phyloP scores from a whole-genome alignment of 2,797 vertebrate species.

The Pogoniulus pusillus region DNA sequence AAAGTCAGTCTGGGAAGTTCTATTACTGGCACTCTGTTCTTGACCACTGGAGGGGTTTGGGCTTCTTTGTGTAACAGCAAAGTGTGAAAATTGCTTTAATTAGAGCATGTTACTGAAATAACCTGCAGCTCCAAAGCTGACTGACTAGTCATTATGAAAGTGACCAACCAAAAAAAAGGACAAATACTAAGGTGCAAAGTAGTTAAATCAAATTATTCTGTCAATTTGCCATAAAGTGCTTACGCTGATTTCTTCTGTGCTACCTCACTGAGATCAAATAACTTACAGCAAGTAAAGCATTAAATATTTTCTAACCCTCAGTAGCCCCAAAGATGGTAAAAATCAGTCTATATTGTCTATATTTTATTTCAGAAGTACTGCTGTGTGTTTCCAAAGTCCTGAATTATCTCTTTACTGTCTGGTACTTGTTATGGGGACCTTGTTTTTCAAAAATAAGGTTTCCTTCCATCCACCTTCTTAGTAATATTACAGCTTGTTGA shows the following conservation, averaged over 20 bases:
- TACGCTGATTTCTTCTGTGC: conserved; percentile 8
- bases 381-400: not conserved
- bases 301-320: conserved; percentile 37
- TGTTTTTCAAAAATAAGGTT: not conserved
- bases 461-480: not conserved
- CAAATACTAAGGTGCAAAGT: not conserved
- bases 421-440: not conserved
- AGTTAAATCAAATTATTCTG: conserved; percentile 36
- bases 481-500: not conserved
- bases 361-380: conserved; percentile 5
- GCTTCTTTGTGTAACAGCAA: not conserved
- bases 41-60: not conserved
- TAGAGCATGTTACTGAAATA: not conserved
- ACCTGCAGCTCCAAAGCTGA: not conserved
- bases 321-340: not conserved
- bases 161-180: not conserved
- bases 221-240: conserved; percentile 9
- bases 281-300: not conserved
- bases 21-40: not conserved
- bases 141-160: not conserved
- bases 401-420: not conserved
- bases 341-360: not conserved
- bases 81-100: not conserved
- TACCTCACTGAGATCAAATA: conserved; percentile 11
- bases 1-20: not conserved